Base-by-base conservation (phyloP, 2,888 invertebrate species). In the Ethmia dodecea region DNA sequence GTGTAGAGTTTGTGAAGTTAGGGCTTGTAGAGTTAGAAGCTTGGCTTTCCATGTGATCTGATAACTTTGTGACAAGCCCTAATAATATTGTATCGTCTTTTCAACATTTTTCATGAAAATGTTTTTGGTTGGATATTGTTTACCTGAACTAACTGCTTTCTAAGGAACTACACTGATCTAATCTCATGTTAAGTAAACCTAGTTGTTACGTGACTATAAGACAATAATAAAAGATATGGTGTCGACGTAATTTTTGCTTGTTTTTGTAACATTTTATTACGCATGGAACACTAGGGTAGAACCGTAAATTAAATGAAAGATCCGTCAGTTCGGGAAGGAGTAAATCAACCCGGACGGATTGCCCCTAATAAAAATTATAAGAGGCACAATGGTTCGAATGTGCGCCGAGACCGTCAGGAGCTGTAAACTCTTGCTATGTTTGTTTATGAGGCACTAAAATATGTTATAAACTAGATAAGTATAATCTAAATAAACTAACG, bases 341-440 rank as follows among this genome's bases (percentile, higher is more conserved):
- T 84, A 86, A 86, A 86, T 86, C 86, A 86, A 83, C 77, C 51
- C 71, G 68, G 84, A 83, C 80, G 84, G 79, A 86, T 86, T 84
- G 86, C 83, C 83, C 78, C 79, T 76, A 83, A 84, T 86, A 84
- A 86, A 86, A 86, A 86, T 84, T 86, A 86, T 86, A 86, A 84
- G 79, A 81, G 76, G 80, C 83, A 84, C 84, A 86, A 86, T 84
- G 74, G 71, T 55, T 71, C 71, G 73, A 76, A 77, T 80, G 79
- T 78, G 80, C 74, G 71, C 61, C 73, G 73, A 60, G 74, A 70
- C 71, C 74, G 81, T 68, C 81, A 76, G 81, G 74, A 77, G 84
- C 73, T 71, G 77, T 83, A 84, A 84, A 84, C 74, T 75, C 76
- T 74, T 66, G 75, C 81, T 81, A 75, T 84, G 84, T 84, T 86